Evolutionary conservation across 2,797 vertebrate genomes (phyloP).

Genomic region (Propithecus perrieri): DNA sequence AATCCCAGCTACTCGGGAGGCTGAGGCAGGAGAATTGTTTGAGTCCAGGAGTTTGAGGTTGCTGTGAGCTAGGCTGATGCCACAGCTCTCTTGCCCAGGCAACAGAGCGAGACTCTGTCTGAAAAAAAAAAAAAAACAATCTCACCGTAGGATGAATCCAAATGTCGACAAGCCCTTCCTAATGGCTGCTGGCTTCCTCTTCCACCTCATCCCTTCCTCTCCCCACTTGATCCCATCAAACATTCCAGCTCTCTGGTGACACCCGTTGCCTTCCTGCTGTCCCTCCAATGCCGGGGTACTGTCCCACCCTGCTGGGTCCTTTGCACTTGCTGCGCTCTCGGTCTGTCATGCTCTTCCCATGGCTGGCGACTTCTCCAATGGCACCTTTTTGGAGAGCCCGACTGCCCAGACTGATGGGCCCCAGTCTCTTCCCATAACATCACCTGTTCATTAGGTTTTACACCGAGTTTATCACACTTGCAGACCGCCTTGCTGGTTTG

Average conservation of each 20-base stretch:
- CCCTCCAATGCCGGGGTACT: accelerated
- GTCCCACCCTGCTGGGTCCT: background rate
- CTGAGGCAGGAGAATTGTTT: no score
- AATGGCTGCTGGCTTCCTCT: background rate
- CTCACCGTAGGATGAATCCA: no score
- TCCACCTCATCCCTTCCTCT: background rate
- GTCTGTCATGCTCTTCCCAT: background rate
- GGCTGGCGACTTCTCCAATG: background rate
- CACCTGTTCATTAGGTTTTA: background rate
- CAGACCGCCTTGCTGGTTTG: background rate
- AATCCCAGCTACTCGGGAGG: no score
- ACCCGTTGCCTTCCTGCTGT: background rate
- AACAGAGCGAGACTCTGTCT: no score
- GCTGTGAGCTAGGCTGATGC: no score
- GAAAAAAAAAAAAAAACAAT: no score
- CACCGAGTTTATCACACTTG: background rate
- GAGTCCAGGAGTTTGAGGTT: no score
- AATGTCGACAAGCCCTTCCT: background rate
- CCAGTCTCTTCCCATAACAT: background rate
- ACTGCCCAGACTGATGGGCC: background rate
- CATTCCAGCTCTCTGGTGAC: background rate
- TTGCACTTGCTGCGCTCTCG: accelerated
- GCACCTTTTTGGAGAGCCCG: background rate
- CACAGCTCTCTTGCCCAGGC: no score
- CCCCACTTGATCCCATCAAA: background rate